Base-by-base conservation (phyloP, 2,113 vertebrate genomes). In the Neomonachus schauinslandi region DNA sequence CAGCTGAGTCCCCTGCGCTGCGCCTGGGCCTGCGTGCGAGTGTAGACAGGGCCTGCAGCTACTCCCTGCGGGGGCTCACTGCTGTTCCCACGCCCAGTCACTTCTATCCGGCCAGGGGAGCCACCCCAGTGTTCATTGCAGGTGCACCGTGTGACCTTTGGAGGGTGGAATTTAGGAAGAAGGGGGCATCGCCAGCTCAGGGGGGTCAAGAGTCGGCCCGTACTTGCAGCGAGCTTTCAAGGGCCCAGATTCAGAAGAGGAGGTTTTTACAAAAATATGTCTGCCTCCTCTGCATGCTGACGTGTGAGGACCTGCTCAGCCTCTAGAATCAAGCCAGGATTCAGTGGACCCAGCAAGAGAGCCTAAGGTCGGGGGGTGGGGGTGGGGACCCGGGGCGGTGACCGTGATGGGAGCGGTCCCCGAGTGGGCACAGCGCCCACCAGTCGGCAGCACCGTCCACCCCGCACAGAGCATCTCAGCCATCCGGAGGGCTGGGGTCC, bases 111-210 rank as follows among this genome's bases (percentile, higher is more conserved):
- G 18, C 55, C 55, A 51, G n/a, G 53, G 18, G 21, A 33, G 21
- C 2, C 1, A 31, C 1, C 18, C 53, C 61, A 28, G 12, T 7
- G 0, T 5, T 51, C 2, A 0, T 2, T 26, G 26, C 1, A 77
- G 49, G 51, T 19, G 24, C 61, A 0, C 19, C 39, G 21, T 5
- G 76, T 26, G 55, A 49, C 18, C 46, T 18, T 39, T 7, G 21
- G 33, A 12, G 2, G 5, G 5, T 6, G 21, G 71, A 6, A 1
- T 24, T 46, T 9, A 57, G 55, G 57, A 26, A 39, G 15, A 19
- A 10, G 2, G 33, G 3, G 31, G 3, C 0, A 3, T 7, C 4
- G 0, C 12, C 31, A 26, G 42, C 7, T 5, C 4, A 61, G 61
- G 19, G n/a, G n/a, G 9, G 26, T 55, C 55, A 10, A 7, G 26